A percentile compares a stretch with the other conserved stretches of the same genome.
phyloP scores from a whole-genome alignment of 2,113 vertebrate species.

The Australoheros scitulus region DNA sequence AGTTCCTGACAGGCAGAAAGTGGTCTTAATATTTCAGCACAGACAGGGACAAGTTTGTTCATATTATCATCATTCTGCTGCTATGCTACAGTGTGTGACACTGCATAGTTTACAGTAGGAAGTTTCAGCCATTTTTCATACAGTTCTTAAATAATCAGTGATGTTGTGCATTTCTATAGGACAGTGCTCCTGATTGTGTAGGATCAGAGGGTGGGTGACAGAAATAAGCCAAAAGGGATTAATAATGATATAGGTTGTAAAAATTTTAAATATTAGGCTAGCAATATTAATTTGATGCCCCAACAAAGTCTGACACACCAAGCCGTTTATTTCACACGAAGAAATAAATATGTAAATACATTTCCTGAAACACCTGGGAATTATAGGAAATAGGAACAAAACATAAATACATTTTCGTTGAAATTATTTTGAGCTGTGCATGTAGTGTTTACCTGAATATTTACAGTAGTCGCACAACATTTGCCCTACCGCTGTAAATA shows the following conservation, averaged over 20 bases:
- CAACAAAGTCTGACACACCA: not conserved
- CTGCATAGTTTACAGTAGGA: not conserved
- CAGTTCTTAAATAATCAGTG: not conserved
- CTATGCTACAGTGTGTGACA: not conserved
- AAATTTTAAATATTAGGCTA: not conserved
- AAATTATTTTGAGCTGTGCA: not conserved
- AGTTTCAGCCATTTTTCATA: not conserved
- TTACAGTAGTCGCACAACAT: not conserved
- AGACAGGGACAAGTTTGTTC: slow-evolving; percentile 12
- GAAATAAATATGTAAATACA: not conserved
- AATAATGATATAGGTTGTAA: not conserved
- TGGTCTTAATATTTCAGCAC: slow-evolving; percentile 27
- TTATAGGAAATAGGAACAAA: not conserved
- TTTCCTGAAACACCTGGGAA: not conserved
- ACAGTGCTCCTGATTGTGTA: not conserved
- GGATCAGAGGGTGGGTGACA: not conserved
- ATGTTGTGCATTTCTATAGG: not conserved
- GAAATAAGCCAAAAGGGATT: not conserved
- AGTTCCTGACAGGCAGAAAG: slow-evolving; percentile 59
- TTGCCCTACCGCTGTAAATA: not conserved
- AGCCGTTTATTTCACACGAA: not conserved
- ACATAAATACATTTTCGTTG: too few species aligned
- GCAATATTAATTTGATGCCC: not conserved
- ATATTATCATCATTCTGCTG: slow-evolving; percentile 8
- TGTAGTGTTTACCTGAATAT: not conserved